These are phyloP conservation scores for Sus cebifrons DNA, from an alignment of 2,797 vertebrate species.

Conservation along the genomic window DNA sequence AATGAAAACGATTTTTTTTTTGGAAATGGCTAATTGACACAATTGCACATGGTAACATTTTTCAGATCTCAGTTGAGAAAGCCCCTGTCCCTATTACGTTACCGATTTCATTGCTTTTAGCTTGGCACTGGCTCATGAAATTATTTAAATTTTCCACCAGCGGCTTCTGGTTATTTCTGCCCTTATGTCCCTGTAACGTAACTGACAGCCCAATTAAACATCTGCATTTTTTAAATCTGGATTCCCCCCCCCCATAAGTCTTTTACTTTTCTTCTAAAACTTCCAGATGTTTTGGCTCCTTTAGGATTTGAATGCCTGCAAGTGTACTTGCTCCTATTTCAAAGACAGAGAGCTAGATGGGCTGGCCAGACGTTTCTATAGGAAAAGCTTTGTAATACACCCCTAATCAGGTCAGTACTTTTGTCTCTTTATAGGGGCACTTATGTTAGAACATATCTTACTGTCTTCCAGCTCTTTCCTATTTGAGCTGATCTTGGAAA, in stretches of 20 bases:
- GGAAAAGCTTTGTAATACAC: slow-evolving; percentile 58
- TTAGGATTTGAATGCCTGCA: slow-evolving; percentile 71
- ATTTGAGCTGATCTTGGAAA: slow-evolving; percentile 77
- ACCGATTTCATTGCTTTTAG: slow-evolving; percentile 63
- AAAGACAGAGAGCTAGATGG: slow-evolving; percentile 31
- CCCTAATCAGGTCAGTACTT: slow-evolving; percentile 60
- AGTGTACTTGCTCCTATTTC: slow-evolving; percentile 48
- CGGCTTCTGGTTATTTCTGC: slow-evolving; percentile 81
- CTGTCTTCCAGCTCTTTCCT: slow-evolving; percentile 79
- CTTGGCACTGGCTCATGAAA: slow-evolving; percentile 72
- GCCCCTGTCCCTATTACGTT: slow-evolving; percentile 53
- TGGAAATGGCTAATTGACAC: slow-evolving; percentile 71
- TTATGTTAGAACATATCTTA: slow-evolving; percentile 61
- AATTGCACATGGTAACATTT: slow-evolving; percentile 64
- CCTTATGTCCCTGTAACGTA: slow-evolving; percentile 72
- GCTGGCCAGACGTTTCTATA: slow-evolving; percentile 43
- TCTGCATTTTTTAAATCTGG: slow-evolving; percentile 77
- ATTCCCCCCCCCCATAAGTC: slow-evolving; percentile 36
- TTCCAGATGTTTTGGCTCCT: slow-evolving; percentile 83
- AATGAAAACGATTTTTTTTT: slow-evolving; percentile 66
- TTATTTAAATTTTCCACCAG: slow-evolving; percentile 76
- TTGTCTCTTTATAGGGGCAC: slow-evolving; percentile 39
- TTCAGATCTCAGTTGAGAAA: slow-evolving; percentile 47
- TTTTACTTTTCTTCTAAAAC: slow-evolving; percentile 79
- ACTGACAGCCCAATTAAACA: slow-evolving; percentile 80